Percentiles rank a stretch among this genome's conserved stretches.
phyloP scores from a whole-genome alignment of 2,113 vertebrate species.

The Odontophorus gujanensis region DNA sequence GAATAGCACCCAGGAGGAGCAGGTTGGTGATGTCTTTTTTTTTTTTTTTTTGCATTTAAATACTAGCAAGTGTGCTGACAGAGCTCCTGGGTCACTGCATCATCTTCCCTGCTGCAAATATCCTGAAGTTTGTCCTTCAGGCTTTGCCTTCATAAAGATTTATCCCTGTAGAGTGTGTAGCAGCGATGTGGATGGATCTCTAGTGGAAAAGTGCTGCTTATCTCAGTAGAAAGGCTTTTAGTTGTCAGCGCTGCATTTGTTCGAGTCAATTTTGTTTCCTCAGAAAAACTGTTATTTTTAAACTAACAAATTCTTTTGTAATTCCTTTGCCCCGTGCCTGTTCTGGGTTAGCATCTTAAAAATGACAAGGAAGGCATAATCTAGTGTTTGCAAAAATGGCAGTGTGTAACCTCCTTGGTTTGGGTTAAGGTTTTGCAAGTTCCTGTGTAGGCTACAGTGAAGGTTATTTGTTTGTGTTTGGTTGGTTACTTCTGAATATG shows the following conservation, averaged over 20 bases:
- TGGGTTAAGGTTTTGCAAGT: background rate
- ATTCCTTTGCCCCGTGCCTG: background rate
- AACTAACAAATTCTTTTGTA: background rate
- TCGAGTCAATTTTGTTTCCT: rapidly evolving
- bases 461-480: background rate
- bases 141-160: background rate
- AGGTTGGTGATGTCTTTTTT: slow-evolving; percentile 49
- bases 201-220: background rate
- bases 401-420: too few relatives aligned
- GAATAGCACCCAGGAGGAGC: background rate
- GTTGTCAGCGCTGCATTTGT: rapidly evolving
- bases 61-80: background rate
- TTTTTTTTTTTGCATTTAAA: background rate
- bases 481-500: rapidly evolving
- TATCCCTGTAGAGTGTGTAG: background rate
- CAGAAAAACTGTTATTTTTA: background rate
- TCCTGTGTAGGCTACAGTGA: background rate
- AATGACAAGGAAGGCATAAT: rapidly evolving
- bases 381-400: rapidly evolving
- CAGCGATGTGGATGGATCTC: rapidly evolving
- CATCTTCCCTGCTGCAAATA: background rate
- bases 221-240: background rate
- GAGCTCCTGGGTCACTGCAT: background rate
- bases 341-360: background rate
- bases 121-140: background rate